Percentiles rank a stretch among this genome's conserved stretches.
Evolutionary conservation across 2,888 invertebrate genomes (phyloP).

Genomic region (Dolichomitus sp.): DNA sequence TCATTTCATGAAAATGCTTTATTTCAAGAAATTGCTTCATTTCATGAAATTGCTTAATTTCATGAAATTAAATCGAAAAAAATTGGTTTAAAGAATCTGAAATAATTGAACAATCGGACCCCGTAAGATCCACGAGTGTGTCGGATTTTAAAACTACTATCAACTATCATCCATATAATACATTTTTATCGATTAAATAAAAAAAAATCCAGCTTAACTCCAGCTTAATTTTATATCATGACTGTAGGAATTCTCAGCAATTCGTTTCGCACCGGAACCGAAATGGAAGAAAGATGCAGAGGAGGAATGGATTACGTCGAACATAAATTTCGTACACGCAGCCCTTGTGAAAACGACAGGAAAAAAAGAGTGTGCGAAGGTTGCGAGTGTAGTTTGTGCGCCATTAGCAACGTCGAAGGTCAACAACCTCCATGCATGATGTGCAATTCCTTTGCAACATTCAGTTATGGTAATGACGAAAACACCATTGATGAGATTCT

Average conservation of each 20-base stretch:
- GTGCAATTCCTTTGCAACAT: neutral
- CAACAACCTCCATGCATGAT: neutral
- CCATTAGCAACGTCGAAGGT: neutral
- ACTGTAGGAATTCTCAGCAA: slow-evolving; percentile 11
- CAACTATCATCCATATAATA: too few relatives aligned
- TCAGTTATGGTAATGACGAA: neutral
- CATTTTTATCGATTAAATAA: neutral
- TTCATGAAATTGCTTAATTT: too few relatives aligned
- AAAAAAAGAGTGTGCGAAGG: neutral
- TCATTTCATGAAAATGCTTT: too few relatives aligned
- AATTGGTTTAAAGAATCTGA: too few relatives aligned
- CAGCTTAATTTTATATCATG: neutral
- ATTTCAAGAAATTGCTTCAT: too few relatives aligned
- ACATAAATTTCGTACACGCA: neutral
- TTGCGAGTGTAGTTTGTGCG: slow-evolving; percentile 15
- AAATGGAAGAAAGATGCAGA: slow-evolving; percentile 38
- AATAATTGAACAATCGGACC: too few relatives aligned
- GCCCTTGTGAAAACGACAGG: too few relatives aligned
- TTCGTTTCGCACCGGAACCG: too few relatives aligned
- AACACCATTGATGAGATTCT: neutral
- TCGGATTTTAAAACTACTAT: too few relatives aligned
- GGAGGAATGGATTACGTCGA: slow-evolving; percentile 34
- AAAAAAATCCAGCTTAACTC: neutral
- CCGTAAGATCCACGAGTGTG: too few relatives aligned
- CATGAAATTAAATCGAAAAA: too few relatives aligned